Evolutionary conservation across 2,888 invertebrate species (phyloP).

Genomic region (Tricholauxania praeusta): DNA sequence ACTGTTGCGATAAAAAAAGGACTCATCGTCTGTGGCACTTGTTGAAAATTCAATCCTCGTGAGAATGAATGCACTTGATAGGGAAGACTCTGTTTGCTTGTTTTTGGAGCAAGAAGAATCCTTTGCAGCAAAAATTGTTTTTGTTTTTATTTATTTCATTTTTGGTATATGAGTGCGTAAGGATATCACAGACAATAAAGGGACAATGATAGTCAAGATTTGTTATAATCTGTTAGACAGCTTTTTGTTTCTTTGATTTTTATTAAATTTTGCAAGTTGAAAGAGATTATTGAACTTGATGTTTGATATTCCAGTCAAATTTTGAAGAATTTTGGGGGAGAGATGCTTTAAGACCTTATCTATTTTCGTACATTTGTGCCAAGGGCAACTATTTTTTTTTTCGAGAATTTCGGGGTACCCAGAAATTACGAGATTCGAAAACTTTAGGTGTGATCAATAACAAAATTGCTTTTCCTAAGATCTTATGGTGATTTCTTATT

Average conservation of each 20-base stretch:
- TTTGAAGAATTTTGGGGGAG: too few relatives aligned
- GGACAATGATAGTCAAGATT: constrained; percentile 29
- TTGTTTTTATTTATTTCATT: constrained; percentile 18
- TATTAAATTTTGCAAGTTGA: background rate
- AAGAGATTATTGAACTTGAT: too few relatives aligned
- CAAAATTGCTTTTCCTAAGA: too few relatives aligned
- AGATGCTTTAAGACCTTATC: too few relatives aligned
- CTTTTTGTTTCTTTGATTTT: background rate
- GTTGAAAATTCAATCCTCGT: constrained; percentile 65
- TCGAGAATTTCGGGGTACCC: too few relatives aligned
- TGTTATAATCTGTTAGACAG: constrained; percentile 26
- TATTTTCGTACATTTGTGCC: too few relatives aligned
- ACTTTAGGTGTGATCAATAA: too few relatives aligned
- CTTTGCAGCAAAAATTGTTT: constrained; percentile 4
- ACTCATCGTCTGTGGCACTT: constrained; percentile 51
- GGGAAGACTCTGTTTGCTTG: constrained; percentile 25
- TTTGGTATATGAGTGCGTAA: background rate
- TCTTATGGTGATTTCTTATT: too few relatives aligned
- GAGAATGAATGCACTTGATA: constrained; percentile 62
- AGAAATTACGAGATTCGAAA: too few relatives aligned
- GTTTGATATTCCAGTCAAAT: too few relatives aligned
- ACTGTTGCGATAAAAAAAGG: constrained; percentile 15
- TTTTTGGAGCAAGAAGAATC: constrained; percentile 9
- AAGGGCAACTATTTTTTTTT: too few relatives aligned
- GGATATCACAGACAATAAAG: constrained; percentile 11